Conservation (phyloP, 2,113 vertebrate species). For the Pedionomus torquatus region DNA sequence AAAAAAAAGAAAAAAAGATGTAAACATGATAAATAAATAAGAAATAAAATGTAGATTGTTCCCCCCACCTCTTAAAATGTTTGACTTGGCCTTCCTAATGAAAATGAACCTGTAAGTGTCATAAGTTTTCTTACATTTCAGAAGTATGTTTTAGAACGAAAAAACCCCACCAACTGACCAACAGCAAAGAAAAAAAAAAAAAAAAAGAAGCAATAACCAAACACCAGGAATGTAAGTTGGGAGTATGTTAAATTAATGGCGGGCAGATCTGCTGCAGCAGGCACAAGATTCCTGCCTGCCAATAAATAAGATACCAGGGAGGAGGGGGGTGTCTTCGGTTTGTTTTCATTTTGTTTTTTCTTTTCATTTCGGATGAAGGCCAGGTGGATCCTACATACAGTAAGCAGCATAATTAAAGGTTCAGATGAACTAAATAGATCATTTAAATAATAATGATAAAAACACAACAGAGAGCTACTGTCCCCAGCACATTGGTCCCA, state of each 20-base stretch:
- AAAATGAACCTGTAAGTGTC: constrained; percentile 37
- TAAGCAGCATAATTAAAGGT: constrained; percentile 71
- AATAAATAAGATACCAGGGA: constrained; percentile 79
- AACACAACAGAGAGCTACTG: constrained; percentile 46
- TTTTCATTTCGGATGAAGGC: constrained; percentile 70
- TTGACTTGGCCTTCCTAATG: constrained; percentile 63
- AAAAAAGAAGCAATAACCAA: constrained; percentile 18
- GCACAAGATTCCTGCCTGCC: constrained; percentile 43
- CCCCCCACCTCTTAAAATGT: constrained; percentile 65
- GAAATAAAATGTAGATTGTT: constrained; percentile 75
- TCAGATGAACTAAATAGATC: constrained; percentile 64
- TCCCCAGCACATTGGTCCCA: constrained; percentile 43
- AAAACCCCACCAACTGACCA: neutral
- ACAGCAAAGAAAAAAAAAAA: neutral
- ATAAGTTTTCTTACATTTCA: constrained; percentile 26
- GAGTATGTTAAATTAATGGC: constrained; percentile 59
- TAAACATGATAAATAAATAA: constrained; percentile 88
- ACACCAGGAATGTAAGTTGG: constrained; percentile 50
- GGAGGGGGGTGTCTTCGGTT: constrained; percentile 31
- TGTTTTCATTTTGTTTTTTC: constrained; percentile 27
- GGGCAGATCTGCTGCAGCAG: constrained; percentile 57
- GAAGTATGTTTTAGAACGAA: constrained; percentile 23
- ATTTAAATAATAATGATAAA: constrained; percentile 68
- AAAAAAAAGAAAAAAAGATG: constrained; percentile 72
- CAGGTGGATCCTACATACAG: constrained; percentile 68